These are phyloP conservation scores for Liopterus haemorrhoidalis DNA, from an alignment of 2,888 invertebrate species.

Conservation along the genomic window DNA sequence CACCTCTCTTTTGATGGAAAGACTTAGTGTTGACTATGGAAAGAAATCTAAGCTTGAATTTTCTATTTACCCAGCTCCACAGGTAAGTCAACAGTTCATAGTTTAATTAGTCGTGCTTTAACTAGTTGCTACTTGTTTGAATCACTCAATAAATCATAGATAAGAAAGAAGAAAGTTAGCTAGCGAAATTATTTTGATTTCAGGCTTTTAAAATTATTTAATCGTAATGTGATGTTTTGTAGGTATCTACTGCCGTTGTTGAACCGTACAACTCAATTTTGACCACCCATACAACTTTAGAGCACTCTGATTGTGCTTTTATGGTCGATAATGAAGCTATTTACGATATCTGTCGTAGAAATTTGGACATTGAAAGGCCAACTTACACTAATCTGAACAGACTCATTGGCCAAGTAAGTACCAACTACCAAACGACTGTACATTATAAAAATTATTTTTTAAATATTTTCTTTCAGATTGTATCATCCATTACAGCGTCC, in stretches of 20 bases:
- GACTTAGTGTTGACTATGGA: constrained; percentile 85
- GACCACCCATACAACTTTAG: constrained; percentile 84
- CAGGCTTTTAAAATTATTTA: no score
- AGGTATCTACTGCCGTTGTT: constrained; percentile 75
- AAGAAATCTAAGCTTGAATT: constrained; percentile 92
- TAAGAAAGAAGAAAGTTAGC: no score
- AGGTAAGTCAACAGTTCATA: constrained; percentile 50
- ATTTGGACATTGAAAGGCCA: constrained; percentile 77
- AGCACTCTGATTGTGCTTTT: constrained; percentile 84
- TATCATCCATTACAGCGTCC: constrained; percentile 88
- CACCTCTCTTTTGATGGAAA: constrained; percentile 87
- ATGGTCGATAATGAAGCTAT: constrained; percentile 90
- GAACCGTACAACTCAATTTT: constrained; percentile 91
- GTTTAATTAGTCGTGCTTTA: neutral
- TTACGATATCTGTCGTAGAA: constrained; percentile 81
- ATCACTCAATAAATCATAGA: no score
- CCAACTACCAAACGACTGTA: neutral
- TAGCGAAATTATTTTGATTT: no score
- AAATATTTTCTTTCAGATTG: constrained; percentile 57
- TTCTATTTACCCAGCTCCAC: constrained; percentile 91
- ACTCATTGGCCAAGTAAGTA: constrained; percentile 64
- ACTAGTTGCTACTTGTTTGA: no score
- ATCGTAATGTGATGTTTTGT: no score
- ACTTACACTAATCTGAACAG: constrained; percentile 85
- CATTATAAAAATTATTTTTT: neutral